A percentile compares a stretch with the other conserved stretches of the same genome.
Evolutionary conservation across 2,797 vertebrate species (phyloP).

Genomic region (Pelobates cultripes): DNA sequence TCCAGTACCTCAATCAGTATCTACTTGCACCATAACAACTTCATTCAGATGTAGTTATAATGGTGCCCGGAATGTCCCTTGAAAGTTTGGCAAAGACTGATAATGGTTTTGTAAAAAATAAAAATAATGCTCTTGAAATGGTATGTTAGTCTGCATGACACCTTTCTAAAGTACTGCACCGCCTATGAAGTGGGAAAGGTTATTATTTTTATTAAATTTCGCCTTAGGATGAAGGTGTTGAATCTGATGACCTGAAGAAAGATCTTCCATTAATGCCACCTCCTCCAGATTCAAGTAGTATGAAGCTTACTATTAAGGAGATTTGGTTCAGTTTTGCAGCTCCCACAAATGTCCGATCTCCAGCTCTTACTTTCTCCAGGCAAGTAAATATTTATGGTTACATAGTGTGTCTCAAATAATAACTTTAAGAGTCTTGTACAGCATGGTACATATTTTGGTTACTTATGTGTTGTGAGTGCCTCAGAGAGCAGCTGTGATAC

Average conservation of each 20-base stretch:
- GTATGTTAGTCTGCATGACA: too few relatives aligned
- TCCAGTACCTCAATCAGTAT: too few relatives aligned
- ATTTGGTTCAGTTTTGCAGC: constrained; percentile 99
- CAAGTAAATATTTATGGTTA: constrained; percentile 57
- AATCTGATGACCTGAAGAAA: constrained; percentile 97
- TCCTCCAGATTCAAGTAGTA: constrained; percentile 97
- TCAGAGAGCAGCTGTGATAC: background rate
- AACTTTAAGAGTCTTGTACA: background rate
- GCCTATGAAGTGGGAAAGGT: background rate
- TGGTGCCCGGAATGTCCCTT: too few relatives aligned
- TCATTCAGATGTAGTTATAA: too few relatives aligned
- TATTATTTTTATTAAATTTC: constrained; percentile 1
- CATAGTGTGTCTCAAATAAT: background rate
- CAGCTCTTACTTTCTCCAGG: constrained; percentile 88
- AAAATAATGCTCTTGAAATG: too few relatives aligned
- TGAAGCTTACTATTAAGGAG: constrained; percentile 96
- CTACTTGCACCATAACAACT: too few relatives aligned
- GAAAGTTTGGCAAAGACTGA: too few relatives aligned
- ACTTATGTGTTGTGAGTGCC: background rate
- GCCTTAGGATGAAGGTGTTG: constrained; percentile 93
- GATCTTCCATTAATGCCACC: constrained; percentile 95
- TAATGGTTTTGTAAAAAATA: too few relatives aligned
- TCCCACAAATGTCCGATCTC: constrained; percentile 92
- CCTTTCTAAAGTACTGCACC: too few relatives aligned
- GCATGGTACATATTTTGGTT: background rate